A percentile compares a stretch with the other conserved stretches of the same genome.
Evolutionary conservation across 2,797 vertebrate genomes (phyloP).

Genomic region (Hydrocynus forskahlii): DNA sequence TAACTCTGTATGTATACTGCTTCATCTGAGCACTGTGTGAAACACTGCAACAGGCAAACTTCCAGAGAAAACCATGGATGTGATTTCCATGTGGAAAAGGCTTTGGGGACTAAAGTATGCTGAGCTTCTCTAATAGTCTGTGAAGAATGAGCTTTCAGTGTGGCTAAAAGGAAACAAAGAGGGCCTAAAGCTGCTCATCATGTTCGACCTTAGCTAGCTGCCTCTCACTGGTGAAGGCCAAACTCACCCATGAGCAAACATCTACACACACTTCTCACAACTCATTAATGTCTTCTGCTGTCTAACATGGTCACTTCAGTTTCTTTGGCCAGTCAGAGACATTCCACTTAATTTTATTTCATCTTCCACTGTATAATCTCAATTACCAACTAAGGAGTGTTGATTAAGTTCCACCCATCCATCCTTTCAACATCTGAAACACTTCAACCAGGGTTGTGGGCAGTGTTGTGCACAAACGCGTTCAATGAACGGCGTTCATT

Average conservation of each 20-base stretch:
- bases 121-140: constrained; percentile 45
- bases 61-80: constrained; percentile 46
- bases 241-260: background rate
- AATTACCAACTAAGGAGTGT: no score
- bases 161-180: constrained; percentile 45
- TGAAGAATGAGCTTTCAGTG: constrained; percentile 47
- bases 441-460: no score
- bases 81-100: constrained; percentile 51
- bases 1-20: background rate
- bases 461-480: no score
- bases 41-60: constrained; percentile 30
- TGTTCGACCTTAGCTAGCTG: constrained; percentile 43
- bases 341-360: background rate
- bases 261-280: constrained; percentile 5
- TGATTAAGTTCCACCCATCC: no score
- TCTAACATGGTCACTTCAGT: background rate
- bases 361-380: no score
- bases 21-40: constrained; percentile 23
- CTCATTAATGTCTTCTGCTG: background rate
- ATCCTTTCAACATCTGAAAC: no score
- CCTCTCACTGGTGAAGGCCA: constrained; percentile 21
- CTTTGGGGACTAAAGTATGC: constrained; percentile 46
- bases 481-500: no score
- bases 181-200: constrained; percentile 48
- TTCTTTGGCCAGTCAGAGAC: background rate